Percentiles rank a stretch among this genome's conserved stretches.
Conservation (phyloP, 2,113 vertebrate species). For the Myxocyprinus asiaticus region DNA sequence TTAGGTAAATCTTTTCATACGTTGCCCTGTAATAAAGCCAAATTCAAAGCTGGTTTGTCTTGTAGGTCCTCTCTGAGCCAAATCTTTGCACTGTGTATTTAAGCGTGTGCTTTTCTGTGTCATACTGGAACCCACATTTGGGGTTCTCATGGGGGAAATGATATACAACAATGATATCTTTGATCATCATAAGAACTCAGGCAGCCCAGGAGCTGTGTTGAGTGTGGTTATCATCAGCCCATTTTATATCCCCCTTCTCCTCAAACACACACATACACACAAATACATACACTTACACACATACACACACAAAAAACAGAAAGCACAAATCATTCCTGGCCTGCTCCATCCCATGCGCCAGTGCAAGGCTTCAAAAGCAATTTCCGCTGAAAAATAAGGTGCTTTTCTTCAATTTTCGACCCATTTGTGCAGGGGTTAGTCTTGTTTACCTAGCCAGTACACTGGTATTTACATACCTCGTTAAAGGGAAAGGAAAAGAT, state of each 20-base stretch:
- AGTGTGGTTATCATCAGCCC: constrained; percentile 91
- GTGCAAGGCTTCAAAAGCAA: constrained; percentile 98
- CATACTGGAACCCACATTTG: constrained; percentile 86
- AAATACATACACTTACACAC: constrained; percentile 13
- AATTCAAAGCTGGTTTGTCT: constrained; percentile 21
- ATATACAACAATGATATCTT: constrained; percentile 90
- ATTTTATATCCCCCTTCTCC: constrained; percentile 83
- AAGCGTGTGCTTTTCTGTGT: constrained; percentile 62
- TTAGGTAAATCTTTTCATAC: constrained; percentile 20
- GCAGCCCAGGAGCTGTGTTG: constrained; percentile 82
- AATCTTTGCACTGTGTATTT: constrained; percentile 27
- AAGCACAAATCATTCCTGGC: constrained; percentile 90
- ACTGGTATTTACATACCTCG: constrained; percentile 99
- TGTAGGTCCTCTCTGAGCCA: constrained; percentile 12
- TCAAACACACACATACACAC: constrained; percentile 37
- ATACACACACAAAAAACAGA: no score
- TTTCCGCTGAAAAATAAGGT: constrained; percentile 99
- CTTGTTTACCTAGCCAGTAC: constrained; percentile 99
- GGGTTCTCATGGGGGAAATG: constrained; percentile 81
- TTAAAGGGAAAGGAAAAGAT: constrained; percentile 95
- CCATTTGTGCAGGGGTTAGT: constrained; percentile 98
- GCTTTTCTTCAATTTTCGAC: constrained; percentile 99
- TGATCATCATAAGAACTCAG: constrained; percentile 86
- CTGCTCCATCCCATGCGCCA: constrained; percentile 86
- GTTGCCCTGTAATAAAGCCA: constrained; percentile 8